These are phyloP conservation scores for Microplitis mediator DNA, from an alignment of 1,140 invertebrate genomes.

Conservation along the genomic window DNA sequence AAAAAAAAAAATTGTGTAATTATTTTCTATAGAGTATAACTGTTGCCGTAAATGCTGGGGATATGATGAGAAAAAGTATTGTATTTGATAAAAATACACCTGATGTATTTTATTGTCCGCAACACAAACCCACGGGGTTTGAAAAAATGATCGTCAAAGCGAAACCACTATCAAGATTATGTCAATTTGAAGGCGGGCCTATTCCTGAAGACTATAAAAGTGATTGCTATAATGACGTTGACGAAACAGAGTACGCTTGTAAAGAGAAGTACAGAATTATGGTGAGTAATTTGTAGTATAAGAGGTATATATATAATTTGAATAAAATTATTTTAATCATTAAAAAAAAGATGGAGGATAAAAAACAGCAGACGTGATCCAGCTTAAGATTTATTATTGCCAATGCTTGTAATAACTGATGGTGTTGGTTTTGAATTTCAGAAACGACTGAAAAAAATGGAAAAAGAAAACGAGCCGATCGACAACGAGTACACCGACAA, in stretches of 20 bases:
- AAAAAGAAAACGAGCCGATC: slow-evolving; percentile 38
- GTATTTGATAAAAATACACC: slow-evolving; percentile 84
- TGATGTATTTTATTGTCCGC: slow-evolving; percentile 83
- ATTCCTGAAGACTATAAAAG: slow-evolving; percentile 78
- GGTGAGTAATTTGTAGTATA: slow-evolving; percentile 62
- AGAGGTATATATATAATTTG: neutral
- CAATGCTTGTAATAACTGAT: slow-evolving; percentile 25
- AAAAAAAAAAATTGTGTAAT: neutral
- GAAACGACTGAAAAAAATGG: slow-evolving; percentile 52
- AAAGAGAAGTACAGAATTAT: slow-evolving; percentile 84
- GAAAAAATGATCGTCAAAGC: slow-evolving; percentile 73
- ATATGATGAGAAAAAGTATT: slow-evolving; percentile 81
- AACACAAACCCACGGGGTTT: slow-evolving; percentile 75
- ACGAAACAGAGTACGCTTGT: slow-evolving; percentile 81
- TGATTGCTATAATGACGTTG: slow-evolving; percentile 82
- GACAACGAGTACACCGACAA: slow-evolving; percentile 49
- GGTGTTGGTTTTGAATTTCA: slow-evolving; percentile 49
- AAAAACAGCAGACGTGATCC: slow-evolving; percentile 4
- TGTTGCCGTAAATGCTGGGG: slow-evolving; percentile 62
- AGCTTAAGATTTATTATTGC: slow-evolving; percentile 7
- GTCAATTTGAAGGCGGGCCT: slow-evolving; percentile 75
- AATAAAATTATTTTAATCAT: neutral
- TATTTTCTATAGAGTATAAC: slow-evolving; percentile 33
- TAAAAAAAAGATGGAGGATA: neutral
- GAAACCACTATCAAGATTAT: slow-evolving; percentile 74